Conservation (phyloP, 2,113 vertebrate genomes). For the Lanius collurio region DNA sequence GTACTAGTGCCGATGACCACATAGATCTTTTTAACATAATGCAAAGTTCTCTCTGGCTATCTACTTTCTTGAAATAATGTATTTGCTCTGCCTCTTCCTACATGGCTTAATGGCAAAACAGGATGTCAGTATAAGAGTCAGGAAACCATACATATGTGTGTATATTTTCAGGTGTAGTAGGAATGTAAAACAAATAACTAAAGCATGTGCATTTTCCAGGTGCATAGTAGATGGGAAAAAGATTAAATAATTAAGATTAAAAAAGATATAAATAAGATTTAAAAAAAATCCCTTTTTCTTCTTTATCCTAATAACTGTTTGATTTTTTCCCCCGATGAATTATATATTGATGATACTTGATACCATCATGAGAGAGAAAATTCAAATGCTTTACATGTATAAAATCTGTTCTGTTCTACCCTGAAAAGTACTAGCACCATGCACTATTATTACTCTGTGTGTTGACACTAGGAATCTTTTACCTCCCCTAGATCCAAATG, state of each 20-base stretch:
- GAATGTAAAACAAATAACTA: neutral
- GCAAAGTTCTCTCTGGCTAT: neutral
- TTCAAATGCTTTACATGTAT: neutral
- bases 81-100: neutral
- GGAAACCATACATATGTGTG: neutral
- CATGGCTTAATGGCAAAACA: neutral
- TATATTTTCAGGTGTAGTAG: neutral
- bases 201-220: neutral
- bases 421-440: neutral
- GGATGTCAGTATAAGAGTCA: neutral
- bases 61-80: neutral
- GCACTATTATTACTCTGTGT: neutral
- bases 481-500: neutral
- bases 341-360: neutral
- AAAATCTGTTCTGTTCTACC: neutral
- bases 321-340: rapidly evolving
- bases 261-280: too few relatives aligned
- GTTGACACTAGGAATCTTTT: neutral
- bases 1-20: neutral
- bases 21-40: neutral
- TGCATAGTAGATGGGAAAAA: neutral
- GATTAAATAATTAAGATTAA: neutral
- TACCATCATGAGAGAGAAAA: neutral
- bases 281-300: neutral
- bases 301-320: neutral